Evolutionary conservation across 2,113 vertebrate genomes (phyloP), one percentile per base, ranked within the genome.

Genomic region (Sardina pilchardus): DNA sequence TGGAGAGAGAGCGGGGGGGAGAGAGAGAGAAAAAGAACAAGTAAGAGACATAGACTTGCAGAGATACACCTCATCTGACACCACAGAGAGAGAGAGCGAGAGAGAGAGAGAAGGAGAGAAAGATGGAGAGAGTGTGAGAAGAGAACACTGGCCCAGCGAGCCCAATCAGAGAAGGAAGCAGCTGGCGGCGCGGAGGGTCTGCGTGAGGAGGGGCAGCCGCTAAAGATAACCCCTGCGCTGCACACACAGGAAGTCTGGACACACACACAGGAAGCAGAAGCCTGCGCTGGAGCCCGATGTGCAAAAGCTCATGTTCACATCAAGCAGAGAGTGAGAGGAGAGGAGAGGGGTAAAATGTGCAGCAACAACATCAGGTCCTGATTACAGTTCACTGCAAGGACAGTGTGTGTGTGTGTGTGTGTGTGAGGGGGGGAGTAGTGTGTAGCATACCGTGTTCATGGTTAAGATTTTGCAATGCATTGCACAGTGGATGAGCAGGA

Each of bases 211-310:
- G 42, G 86, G 87, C 42, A 45, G 86, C 30, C n/a, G 87, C 88
- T 83, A 50, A 88, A 91, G 93, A 95, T 94, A 94, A 93, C 91
- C 90, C 90, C 83, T 91, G 87, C 91, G 91, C 86, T 91, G 90
- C 92, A 78, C 89, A 85, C 86, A 92, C 91, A 91, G 94, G 93
- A 95, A 93, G 89, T 88, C 90, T 85, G 88, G 91, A 91, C 81
- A 84, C 87, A 90, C 87, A 86, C 84, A 92, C 93, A 94, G 94
- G 94, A 94, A 95, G 91, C 92, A 36, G n/a, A n/a, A n/a, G 87
- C 89, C 90, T 85, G 48, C 44, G 36, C 53, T 91, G 85, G 86
- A 88, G 87, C 83, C 84, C 83, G 30, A 87, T 78, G 56, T 81
- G 88, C 88, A 89, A 91, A 91, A 92, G 89, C 91, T 88, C 30